These are phyloP conservation scores for Hyphantria cunea DNA, from an alignment of 1,140 invertebrate genomes.

Conservation along the genomic window DNA sequence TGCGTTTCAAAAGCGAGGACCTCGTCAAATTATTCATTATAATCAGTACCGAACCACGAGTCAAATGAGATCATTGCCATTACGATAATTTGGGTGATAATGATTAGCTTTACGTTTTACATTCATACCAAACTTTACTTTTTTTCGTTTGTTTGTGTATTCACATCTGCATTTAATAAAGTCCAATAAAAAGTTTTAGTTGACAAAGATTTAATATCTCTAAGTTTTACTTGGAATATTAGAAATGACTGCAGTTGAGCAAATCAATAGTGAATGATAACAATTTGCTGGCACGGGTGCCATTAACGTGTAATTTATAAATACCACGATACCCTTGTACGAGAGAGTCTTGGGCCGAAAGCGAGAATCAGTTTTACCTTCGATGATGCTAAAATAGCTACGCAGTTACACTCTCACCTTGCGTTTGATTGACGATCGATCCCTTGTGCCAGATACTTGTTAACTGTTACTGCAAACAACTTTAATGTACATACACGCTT, in stretches of 20 bases:
- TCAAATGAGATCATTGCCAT: conserved; percentile 65
- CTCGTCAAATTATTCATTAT: conserved; percentile 53
- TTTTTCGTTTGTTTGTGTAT: conserved; percentile 26
- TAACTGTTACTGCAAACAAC: conserved; percentile 66
- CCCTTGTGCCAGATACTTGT: conserved; percentile 78
- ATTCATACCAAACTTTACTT: conserved; percentile 19
- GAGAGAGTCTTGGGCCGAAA: conserved; percentile 76
- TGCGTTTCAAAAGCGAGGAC: conserved; percentile 69
- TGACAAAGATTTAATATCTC: not conserved
- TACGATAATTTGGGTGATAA: conserved; percentile 54
- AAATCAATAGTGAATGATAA: conserved; percentile 45
- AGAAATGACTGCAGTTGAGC: conserved; percentile 17
- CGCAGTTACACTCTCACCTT: conserved; percentile 77
- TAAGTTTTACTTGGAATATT: conserved; percentile 24
- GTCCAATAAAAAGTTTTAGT: conserved; percentile 3
- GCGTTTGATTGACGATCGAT: conserved; percentile 81
- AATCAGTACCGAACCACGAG: conserved; percentile 54
- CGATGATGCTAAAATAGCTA: conserved; percentile 78
- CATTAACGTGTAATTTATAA: conserved; percentile 76
- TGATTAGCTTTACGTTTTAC: conserved; percentile 32
- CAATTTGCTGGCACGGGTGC: conserved; percentile 65
- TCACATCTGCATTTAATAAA: conserved; percentile 18
- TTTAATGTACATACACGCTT: conserved; percentile 39
- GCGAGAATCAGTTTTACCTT: conserved; percentile 78
- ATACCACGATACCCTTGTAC: conserved; percentile 68